Evolutionary conservation across 2,797 vertebrate species (phyloP).

Genomic region (Pyrocephalus nanus): DNA sequence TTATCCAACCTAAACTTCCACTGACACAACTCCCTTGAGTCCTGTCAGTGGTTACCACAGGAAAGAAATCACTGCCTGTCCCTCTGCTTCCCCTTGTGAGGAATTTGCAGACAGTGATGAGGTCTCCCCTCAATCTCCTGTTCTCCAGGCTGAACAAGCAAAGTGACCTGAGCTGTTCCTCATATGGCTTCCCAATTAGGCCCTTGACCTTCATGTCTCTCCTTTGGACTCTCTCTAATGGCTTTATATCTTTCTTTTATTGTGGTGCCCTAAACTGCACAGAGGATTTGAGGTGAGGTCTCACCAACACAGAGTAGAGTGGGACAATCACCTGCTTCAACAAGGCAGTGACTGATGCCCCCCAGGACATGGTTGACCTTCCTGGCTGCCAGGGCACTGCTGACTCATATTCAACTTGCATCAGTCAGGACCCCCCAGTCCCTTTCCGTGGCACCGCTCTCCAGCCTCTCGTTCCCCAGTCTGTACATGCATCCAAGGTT

Average conservation of each 20-base stretch:
- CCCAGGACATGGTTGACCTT: accelerated
- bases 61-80: background rate
- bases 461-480: background rate
- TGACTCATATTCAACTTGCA: background rate
- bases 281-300: background rate
- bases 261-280: background rate
- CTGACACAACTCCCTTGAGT: background rate
- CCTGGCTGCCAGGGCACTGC: background rate
- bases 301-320: background rate
- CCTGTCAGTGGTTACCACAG: background rate
- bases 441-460: background rate
- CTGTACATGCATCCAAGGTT: background rate
- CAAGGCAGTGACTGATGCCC: background rate
- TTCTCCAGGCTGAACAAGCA: background rate
- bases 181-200: background rate
- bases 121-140: background rate
- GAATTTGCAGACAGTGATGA: background rate
- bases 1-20: background rate
- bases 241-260: background rate
- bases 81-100: background rate
- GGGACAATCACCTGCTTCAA: background rate
- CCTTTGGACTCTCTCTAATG: background rate
- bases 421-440: too few relatives aligned
- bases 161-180: background rate
- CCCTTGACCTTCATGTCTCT: background rate